Conservation (phyloP, 2,113 vertebrate genomes). For the Aythya baeri region DNA sequence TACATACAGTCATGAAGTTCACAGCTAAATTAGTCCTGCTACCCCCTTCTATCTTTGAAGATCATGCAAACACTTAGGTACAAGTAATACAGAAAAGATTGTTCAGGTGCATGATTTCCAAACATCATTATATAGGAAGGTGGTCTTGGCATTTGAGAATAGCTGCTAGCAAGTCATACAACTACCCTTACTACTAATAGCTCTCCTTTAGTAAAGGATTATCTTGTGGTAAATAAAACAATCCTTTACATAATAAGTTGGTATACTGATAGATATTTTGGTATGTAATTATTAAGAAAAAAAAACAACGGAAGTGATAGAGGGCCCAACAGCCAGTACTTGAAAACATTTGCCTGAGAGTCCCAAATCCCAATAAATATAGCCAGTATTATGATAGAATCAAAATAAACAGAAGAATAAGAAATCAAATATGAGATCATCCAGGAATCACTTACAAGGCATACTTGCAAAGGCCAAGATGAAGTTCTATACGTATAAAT, state of each 20-base stretch:
- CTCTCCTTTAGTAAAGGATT: background rate
- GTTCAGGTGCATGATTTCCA: background rate
- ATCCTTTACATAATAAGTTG: background rate
- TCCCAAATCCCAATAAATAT: background rate
- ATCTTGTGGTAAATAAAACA: background rate
- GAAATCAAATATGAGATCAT: background rate
- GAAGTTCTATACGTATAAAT: background rate
- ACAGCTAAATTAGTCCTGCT: background rate
- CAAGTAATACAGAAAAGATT: background rate
- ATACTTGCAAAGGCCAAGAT: background rate
- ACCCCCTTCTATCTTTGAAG: background rate
- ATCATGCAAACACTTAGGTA: background rate
- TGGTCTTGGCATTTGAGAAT: background rate
- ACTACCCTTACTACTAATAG: background rate
- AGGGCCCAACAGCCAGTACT: background rate
- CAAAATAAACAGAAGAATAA: background rate
- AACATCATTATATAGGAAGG: background rate
- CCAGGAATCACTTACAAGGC: background rate
- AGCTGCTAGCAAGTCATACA: background rate
- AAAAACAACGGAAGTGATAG: background rate
- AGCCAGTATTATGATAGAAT: background rate
- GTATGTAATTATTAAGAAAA: background rate
- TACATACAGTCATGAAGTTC: background rate
- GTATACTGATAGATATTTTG: background rate
- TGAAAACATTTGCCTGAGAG: background rate